These are phyloP conservation scores for Plumapathes pennacea DNA, from an alignment of 92 coral and sea anemone genomes.

Conservation along the genomic window DNA sequence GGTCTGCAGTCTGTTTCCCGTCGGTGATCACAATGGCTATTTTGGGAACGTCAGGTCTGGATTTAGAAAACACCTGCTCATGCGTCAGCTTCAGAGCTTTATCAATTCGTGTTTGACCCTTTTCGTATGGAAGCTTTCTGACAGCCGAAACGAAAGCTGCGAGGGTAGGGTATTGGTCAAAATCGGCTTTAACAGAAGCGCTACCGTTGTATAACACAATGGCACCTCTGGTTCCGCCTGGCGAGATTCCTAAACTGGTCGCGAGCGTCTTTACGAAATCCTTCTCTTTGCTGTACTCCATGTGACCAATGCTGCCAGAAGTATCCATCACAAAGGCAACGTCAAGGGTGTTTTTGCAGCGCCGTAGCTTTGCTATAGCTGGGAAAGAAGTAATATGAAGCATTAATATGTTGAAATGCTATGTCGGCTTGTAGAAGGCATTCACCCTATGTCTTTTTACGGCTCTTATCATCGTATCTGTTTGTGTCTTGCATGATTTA, in stretches of 20 bases:
- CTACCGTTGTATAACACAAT: constrained; percentile 55
- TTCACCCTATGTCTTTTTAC: no score
- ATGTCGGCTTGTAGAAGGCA: no score
- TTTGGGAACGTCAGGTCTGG: constrained; percentile 60
- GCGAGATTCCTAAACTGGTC: constrained; percentile 47
- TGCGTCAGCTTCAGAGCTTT: constrained; percentile 60
- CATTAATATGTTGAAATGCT: no score
- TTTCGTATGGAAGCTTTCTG: constrained; percentile 42
- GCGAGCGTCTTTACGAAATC: constrained; percentile 65
- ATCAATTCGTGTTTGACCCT: constrained; percentile 72
- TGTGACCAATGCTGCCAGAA: constrained; percentile 53
- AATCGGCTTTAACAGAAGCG: constrained; percentile 30
- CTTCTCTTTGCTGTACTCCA: constrained; percentile 47
- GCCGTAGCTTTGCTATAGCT: constrained; percentile 42
- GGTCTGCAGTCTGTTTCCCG: constrained; percentile 69
- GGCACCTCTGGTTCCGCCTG: constrained; percentile 50
- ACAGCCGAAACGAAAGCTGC: constrained; percentile 29
- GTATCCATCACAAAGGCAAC: constrained; percentile 88
- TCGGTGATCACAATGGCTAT: constrained; percentile 72
- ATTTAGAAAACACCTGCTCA: constrained; percentile 37
- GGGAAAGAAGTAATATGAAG: not conserved
- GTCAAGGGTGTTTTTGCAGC: constrained; percentile 67
- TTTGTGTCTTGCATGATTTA: no score
- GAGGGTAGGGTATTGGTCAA: constrained; percentile 25
- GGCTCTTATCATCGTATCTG: no score